Evolutionary conservation across 2,113 vertebrate genomes (phyloP).

Genomic region (Larimichthys polyactis): DNA sequence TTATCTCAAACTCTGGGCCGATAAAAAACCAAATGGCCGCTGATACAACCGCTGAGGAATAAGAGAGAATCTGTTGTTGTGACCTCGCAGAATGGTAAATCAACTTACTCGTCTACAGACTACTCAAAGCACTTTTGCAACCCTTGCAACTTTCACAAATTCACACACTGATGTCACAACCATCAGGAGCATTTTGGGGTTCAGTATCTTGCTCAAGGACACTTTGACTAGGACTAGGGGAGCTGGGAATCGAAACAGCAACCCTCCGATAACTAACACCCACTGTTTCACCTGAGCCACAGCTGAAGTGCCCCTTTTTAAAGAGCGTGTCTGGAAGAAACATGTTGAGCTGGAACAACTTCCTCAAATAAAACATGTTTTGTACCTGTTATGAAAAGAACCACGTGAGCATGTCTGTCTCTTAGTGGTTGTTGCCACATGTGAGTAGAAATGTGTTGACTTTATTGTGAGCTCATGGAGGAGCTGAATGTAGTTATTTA

Average conservation of each 20-base stretch:
- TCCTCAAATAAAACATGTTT: neutral
- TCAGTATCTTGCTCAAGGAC: no score
- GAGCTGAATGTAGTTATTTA: conserved; percentile 46
- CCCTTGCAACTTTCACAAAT: no score
- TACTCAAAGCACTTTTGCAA: no score
- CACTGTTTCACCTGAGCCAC: no score
- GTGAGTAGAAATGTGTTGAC: conserved; percentile 50
- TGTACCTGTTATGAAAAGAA: conserved; percentile 1
- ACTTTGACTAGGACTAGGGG: no score
- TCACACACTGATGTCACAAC: no score
- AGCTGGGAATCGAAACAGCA: no score
- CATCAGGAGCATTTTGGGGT: no score
- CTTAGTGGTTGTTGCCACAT: conserved; percentile 39
- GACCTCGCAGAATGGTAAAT: no score
- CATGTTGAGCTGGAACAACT: neutral
- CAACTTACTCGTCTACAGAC: no score
- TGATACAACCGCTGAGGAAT: neutral
- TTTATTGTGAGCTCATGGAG: conserved; percentile 48
- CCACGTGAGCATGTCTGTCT: conserved; percentile 24
- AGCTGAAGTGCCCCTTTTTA: neutral
- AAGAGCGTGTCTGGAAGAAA: neutral
- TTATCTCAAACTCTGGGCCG: neutral
- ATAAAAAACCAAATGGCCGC: neutral
- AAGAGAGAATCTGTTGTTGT: neutral
- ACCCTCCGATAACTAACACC: no score